These are phyloP conservation scores for Ecliptopera silaceata DNA, from an alignment of 2,888 invertebrate genomes.

Conservation along the genomic window DNA sequence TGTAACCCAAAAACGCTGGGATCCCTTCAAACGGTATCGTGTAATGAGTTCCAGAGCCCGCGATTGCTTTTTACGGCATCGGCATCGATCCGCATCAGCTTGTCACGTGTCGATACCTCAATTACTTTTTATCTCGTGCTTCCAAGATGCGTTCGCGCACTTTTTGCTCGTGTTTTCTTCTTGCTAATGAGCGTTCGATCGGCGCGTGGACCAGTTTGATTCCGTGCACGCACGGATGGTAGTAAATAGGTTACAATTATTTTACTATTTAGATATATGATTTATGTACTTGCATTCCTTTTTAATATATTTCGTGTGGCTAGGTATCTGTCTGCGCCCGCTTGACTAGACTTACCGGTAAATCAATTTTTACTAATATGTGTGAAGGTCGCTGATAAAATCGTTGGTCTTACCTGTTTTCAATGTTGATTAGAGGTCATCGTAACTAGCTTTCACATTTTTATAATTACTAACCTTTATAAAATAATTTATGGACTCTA, in stretches of 20 bases:
- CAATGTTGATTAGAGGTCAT: conserved; percentile 19
- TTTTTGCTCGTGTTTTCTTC: conserved; percentile 43
- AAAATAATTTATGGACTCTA: conserved; percentile 5
- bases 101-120: conserved; percentile 44
- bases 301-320: background rate
- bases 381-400: conserved; percentile 11
- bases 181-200: conserved; percentile 45
- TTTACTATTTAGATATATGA: background rate
- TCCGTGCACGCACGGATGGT: conserved; percentile 11
- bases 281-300: background rate
- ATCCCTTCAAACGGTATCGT: conserved; percentile 35
- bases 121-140: conserved; percentile 40
- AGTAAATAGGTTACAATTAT: conserved; percentile 14
- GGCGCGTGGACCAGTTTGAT: conserved; percentile 44
- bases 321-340: no score
- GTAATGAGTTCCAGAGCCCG: conserved; percentile 48
- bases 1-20: background rate
- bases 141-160: conserved; percentile 41
- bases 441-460: conserved; percentile 23
- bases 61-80: conserved; percentile 48
- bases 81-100: conserved; percentile 29
- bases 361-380: conserved; percentile 7
- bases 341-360: background rate
- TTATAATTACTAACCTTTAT: conserved; percentile 12
- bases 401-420: conserved; percentile 12